Conservation (phyloP, 2,888 invertebrate genomes). For the Cryptophagus acutangulus region DNA sequence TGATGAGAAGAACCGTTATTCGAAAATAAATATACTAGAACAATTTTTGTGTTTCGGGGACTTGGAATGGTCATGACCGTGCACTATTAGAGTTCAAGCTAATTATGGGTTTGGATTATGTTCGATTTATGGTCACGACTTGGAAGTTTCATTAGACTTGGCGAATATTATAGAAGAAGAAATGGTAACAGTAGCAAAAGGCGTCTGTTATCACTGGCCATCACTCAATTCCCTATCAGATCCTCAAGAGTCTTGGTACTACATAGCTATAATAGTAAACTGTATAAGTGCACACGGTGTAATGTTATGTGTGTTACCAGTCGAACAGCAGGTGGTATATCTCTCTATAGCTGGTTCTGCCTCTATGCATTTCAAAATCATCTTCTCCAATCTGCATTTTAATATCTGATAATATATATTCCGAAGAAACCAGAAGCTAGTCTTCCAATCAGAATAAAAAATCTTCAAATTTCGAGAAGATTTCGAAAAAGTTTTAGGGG, state of each 20-base stretch:
- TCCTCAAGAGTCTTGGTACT: too few species aligned
- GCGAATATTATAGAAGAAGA: too few species aligned
- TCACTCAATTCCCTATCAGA: not conserved
- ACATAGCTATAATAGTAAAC: slow-evolving; percentile 1
- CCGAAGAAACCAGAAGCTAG: too few species aligned
- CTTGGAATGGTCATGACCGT: slow-evolving; percentile 28
- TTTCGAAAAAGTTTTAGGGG: too few species aligned
- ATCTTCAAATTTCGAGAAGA: too few species aligned
- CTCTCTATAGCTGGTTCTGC: not conserved
- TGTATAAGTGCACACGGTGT: not conserved
- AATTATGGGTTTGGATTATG: slow-evolving; percentile 26
- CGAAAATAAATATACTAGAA: slow-evolving; percentile 16
- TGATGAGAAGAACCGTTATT: slow-evolving; percentile 13
- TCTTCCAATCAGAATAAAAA: too few species aligned
- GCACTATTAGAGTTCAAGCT: slow-evolving; percentile 29
- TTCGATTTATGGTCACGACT: slow-evolving; percentile 26
- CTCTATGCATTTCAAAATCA: too few species aligned
- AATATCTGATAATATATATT: too few species aligned
- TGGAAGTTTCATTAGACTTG: slow-evolving; percentile 27
- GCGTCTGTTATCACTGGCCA: not conserved
- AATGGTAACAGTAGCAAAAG: slow-evolving; percentile 2
- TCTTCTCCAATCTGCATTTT: too few species aligned
- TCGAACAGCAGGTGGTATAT: not conserved
- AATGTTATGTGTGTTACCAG: slow-evolving; percentile 2
- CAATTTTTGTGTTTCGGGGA: slow-evolving; percentile 15